Evolutionary conservation across 92 coral and sea anemone genomes (phyloP).

Genomic region (Blastomussa wellsi): DNA sequence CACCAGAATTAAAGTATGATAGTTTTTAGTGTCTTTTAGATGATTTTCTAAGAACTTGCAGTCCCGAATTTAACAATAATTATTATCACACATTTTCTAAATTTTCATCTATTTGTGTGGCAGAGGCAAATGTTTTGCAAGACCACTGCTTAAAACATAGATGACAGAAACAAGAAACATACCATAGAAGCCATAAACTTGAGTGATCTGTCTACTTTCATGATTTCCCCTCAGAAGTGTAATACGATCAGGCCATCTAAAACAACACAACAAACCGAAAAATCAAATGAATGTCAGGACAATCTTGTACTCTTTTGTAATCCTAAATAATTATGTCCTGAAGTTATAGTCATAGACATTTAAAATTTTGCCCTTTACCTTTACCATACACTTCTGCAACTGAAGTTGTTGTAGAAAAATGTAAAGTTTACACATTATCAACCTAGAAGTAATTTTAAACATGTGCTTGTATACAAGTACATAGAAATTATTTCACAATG

Average conservation of each 20-base stretch:
- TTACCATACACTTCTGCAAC: no score
- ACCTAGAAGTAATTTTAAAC: no score
- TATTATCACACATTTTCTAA: neutral
- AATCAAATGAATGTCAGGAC: neutral
- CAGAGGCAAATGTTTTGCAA: neutral
- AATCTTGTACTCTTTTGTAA: neutral
- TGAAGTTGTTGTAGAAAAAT: no score
- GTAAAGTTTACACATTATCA: no score
- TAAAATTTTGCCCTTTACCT: no score
- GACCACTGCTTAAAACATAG: neutral
- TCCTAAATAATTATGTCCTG: no score
- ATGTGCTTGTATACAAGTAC: no score
- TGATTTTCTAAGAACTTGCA: neutral
- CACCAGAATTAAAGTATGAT: no score
- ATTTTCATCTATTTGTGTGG: no score
- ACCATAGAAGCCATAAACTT: constrained; percentile 99
- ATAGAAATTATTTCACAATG: no score
- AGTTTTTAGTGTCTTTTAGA: neutral
- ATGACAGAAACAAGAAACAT: neutral
- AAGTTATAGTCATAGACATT: no score
- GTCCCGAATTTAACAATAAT: neutral
- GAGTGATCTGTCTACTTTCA: constrained; percentile 97
- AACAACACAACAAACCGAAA: neutral
- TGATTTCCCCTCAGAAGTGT: constrained; percentile 94
- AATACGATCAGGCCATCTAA: constrained; percentile 98